Evolutionary conservation across 2,113 vertebrate genomes (phyloP), one percentile per base, ranked within the genome.

Genomic region (Calyptomena viridis): DNA sequence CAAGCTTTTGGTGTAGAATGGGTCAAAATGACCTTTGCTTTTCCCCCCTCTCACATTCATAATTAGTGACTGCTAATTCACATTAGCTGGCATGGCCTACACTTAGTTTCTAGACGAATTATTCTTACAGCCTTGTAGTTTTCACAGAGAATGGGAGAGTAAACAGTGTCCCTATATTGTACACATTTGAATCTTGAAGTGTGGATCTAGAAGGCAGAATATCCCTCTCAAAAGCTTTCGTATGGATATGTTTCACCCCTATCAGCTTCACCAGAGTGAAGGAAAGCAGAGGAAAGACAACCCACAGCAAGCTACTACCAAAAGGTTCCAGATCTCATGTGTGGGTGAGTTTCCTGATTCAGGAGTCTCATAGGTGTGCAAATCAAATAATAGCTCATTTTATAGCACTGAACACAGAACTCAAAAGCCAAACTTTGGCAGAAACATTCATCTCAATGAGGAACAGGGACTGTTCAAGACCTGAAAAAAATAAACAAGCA

Each of bases 11-110:
- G 83, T 87, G n/a, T 37, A 87, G 83, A 90, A 90, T 53, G 39
- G 96, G 96, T 97, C 96, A 94, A 92, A 96, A 95, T 55, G 92
- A 97, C 94, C 95, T 96, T 68, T 75, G 21, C 23, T 92, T 88
- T 49, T 69, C 5, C 37, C 42, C 44, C n/a, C 25, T 47, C 55
- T 17, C 46, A 46, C 33, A 33, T 56, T 80, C 28, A 63, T 59
- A 62, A 56, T 74, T 84, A 81, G 44, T 68, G 77, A 64, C 44
- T 78, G 47, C 49, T 67, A 93, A 81, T 93, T 91, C 42, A 64
- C 59, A 55, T 88, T 90, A 90, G 39, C 71, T 74, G 50, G 39
- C 72, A 59, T 33, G 39, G 33, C 31, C n/a, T 77, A 69, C 53
- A 31, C 23, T 85, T 87, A 21, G 13, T 50, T 89, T 87, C 62